Percentiles rank a stretch among this genome's conserved stretches.
Conservation (phyloP, 1,140 invertebrate species). For the Lepidurus packardi region DNA sequence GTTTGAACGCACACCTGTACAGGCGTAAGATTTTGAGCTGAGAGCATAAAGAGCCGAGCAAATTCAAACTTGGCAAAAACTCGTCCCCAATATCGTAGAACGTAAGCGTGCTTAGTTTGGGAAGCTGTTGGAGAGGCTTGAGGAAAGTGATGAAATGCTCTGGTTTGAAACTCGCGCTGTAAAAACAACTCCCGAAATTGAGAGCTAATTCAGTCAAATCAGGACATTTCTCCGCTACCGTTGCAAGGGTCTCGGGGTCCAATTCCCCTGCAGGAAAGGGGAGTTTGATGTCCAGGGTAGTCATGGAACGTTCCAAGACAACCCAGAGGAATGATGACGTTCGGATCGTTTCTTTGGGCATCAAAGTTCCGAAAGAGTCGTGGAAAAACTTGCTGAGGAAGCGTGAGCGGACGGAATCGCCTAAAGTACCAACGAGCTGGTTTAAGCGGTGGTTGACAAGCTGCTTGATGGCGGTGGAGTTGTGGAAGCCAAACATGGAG, state of each 20-base stretch:
- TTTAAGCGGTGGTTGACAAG: neutral
- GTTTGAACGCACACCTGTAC: neutral
- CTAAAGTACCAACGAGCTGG: neutral
- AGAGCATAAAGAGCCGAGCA: neutral
- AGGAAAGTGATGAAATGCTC: neutral
- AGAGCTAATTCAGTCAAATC: neutral
- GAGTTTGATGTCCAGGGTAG: neutral
- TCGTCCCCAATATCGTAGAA: neutral
- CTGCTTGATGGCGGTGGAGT: neutral
- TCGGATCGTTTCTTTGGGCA: neutral
- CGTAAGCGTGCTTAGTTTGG: neutral
- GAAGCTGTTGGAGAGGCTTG: neutral
- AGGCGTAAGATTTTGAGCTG: neutral
- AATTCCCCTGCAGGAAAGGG: neutral
- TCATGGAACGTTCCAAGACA: neutral
- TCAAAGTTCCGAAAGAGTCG: neutral
- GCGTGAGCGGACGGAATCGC: neutral
- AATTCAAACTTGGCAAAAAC: neutral
- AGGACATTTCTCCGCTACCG: neutral
- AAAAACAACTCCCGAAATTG: neutral
- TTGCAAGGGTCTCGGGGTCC: neutral
- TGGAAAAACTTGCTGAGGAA: neutral
- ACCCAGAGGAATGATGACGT: neutral
- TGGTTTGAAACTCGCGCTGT: neutral
- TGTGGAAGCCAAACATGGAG: neutral